These are phyloP conservation scores for Argyra leucocephala DNA, from an alignment of 2,888 invertebrate species.

Conservation along the genomic window DNA sequence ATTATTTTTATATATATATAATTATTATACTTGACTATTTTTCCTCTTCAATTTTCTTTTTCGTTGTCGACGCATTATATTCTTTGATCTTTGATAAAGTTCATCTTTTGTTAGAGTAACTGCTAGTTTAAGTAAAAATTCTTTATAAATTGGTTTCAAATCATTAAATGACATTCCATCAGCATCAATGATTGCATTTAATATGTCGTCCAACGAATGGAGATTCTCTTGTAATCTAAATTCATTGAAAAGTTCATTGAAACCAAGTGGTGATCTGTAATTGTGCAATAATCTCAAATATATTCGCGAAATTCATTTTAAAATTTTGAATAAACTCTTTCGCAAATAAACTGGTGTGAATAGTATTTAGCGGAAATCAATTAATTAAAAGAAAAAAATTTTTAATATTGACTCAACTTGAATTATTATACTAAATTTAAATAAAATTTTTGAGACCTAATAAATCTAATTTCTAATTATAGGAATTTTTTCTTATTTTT, in stretches of 20 bases:
- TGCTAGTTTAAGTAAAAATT: slow-evolving; percentile 76
- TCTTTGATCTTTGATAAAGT: slow-evolving; percentile 78
- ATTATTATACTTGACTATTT: slow-evolving; percentile 44
- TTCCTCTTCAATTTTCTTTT: slow-evolving; percentile 54
- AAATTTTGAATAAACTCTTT: neutral
- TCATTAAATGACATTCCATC: slow-evolving; percentile 92
- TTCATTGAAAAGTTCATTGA: slow-evolving; percentile 79
- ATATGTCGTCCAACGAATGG: slow-evolving; percentile 77
- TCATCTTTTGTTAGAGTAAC: slow-evolving; percentile 87
- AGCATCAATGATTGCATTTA: slow-evolving; percentile 79
- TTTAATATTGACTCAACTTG: too few relatives aligned
- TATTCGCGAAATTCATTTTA: neutral
- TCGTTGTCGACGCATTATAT: slow-evolving; percentile 76
- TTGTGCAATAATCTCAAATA: slow-evolving; percentile 13
- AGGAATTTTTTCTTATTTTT: too few relatives aligned
- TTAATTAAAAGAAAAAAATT: too few relatives aligned
- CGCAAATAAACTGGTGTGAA: neutral
- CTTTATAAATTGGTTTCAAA: slow-evolving; percentile 82
- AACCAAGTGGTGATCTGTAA: slow-evolving; percentile 70
- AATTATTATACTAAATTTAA: too few relatives aligned
- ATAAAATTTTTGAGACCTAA: too few relatives aligned
- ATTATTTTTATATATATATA: neutral
- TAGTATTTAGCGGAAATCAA: too few relatives aligned
- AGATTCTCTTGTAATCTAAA: slow-evolving; percentile 79
- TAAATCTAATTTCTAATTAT: too few relatives aligned